Conservation (phyloP, 1,140 invertebrate genomes). For the Meteorus sp. region DNA sequence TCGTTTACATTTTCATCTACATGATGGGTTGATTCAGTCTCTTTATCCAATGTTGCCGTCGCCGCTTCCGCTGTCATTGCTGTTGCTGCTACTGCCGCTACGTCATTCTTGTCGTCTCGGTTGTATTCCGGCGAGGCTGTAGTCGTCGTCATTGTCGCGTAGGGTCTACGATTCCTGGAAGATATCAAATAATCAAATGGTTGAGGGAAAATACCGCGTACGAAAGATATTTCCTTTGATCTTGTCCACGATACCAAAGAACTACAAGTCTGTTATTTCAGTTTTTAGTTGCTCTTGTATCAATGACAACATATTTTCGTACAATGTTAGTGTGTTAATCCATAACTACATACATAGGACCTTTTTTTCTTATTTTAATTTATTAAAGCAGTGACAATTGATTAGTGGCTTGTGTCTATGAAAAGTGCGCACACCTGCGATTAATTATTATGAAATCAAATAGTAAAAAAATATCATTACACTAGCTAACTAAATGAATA, state of each 20-base stretch:
- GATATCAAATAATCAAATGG: not conserved
- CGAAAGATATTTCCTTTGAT: too few relatives aligned
- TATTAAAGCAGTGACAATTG: not conserved
- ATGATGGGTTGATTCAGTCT: conserved; percentile 7
- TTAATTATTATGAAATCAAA: not conserved
- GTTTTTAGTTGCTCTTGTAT: not conserved
- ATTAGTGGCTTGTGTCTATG: not conserved
- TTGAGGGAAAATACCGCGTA: not conserved
- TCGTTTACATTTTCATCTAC: not conserved
- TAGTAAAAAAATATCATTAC: conserved; percentile 6
- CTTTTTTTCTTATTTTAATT: not conserved
- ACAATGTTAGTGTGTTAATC: conserved; percentile 27
- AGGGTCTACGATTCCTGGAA: conserved; percentile 52
- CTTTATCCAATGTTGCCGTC: conserved; percentile 31
- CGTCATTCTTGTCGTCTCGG: conserved; percentile 40
- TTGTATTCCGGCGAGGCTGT: conserved; percentile 46
- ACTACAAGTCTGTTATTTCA: not conserved
- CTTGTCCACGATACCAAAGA: too few relatives aligned
- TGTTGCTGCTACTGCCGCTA: conserved; percentile 17
- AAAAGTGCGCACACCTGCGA: conserved; percentile 21
- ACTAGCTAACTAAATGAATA: not conserved
- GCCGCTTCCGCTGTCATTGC: conserved; percentile 32
- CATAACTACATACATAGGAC: too few relatives aligned
- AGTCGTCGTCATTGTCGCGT: conserved; percentile 47
- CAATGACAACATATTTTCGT: not conserved